Conservation (phyloP, 1,140 invertebrate species). For the Euura lappo region DNA sequence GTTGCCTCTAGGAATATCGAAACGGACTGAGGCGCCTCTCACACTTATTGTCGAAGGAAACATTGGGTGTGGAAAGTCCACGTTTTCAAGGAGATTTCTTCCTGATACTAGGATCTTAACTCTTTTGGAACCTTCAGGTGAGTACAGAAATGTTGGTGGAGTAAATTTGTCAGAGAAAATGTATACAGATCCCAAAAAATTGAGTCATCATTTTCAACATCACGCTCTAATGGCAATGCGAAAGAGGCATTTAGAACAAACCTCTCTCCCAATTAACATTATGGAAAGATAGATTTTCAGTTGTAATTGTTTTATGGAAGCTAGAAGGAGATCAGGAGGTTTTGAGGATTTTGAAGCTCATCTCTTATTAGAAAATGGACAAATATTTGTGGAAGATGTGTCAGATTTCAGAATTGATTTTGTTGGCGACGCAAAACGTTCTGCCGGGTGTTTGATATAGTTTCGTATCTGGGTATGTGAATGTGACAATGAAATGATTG, state of each 20-base stretch:
- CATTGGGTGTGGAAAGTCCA: background rate
- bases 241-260: background rate
- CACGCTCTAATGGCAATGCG: background rate
- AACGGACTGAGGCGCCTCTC: background rate
- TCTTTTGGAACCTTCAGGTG: background rate
- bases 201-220: background rate
- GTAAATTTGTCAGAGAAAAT: background rate
- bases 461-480: too few relatives aligned
- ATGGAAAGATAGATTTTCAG: background rate
- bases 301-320: background rate
- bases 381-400: background rate
- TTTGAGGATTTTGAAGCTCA: background rate
- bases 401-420: background rate
- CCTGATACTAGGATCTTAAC: background rate
- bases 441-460: too few relatives aligned
- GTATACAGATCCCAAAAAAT: background rate
- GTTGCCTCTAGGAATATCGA: background rate
- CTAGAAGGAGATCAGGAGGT: background rate
- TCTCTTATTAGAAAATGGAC: background rate
- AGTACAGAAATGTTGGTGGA: background rate
- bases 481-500: too few relatives aligned
- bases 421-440: too few relatives aligned
- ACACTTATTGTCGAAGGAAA: background rate
- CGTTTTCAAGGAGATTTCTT: background rate
- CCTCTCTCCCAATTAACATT: background rate